Conservation (phyloP, 2,113 vertebrate species). For the Rhizomys pruinosus region DNA sequence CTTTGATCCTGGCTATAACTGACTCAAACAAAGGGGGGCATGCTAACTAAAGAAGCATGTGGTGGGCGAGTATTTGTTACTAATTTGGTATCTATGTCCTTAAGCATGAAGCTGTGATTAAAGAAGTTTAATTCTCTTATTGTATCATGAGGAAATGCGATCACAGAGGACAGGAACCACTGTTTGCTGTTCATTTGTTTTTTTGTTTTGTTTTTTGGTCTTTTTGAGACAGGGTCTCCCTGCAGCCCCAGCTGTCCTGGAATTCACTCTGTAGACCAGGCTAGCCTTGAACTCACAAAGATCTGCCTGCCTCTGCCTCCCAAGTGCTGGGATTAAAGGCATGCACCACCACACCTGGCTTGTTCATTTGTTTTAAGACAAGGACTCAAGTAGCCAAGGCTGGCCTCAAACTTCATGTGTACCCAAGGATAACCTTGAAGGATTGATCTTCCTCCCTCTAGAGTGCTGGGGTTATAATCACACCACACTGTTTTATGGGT, state of each 20-base stretch:
- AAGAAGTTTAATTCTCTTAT: neutral
- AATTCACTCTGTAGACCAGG: too few species aligned
- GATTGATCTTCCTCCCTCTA: neutral
- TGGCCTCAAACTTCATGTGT: neutral
- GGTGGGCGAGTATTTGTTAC: neutral
- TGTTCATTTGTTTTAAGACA: neutral
- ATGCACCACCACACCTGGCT: too few species aligned
- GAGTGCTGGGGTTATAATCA: neutral
- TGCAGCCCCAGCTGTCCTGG: too few species aligned
- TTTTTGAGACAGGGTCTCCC: neutral
- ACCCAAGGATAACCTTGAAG: neutral
- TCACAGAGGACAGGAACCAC: neutral
- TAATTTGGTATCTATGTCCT: neutral
- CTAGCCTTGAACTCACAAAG: too few species aligned
- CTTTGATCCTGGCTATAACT: neutral
- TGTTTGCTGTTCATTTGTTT: too few species aligned
- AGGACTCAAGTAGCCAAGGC: neutral
- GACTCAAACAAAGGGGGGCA: neutral
- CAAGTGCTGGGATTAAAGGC: too few species aligned
- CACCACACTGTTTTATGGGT: neutral
- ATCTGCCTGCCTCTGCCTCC: too few species aligned
- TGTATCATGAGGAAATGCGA: neutral
- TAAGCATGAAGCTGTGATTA: neutral
- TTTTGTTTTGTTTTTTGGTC: neutral
- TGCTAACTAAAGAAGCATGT: neutral